Percentiles rank a stretch among this genome's conserved stretches.
These are phyloP conservation scores for Phthorimaea operculella DNA, from an alignment of 1,140 invertebrate species.

Conservation along the genomic window DNA sequence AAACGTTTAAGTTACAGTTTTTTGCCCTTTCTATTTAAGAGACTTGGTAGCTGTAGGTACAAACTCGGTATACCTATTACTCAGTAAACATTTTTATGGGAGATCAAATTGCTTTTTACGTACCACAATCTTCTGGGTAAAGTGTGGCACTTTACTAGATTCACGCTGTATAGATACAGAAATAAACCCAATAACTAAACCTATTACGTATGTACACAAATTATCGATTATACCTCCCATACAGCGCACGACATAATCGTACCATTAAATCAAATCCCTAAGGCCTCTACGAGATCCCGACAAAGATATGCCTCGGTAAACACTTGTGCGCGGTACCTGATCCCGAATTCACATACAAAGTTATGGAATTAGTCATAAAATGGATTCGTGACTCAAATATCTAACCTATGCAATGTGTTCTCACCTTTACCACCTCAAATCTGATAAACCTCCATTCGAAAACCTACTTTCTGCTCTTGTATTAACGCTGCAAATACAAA, in stretches of 20 bases:
- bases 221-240: neutral
- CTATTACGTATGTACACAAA: no score
- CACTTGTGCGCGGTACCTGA: slow-evolving; percentile 47
- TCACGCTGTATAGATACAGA: no score
- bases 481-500: slow-evolving; percentile 14
- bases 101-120: no score
- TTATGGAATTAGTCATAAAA: slow-evolving; percentile 68
- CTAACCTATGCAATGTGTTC: slow-evolving; percentile 46
- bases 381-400: slow-evolving; percentile 66
- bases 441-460: neutral
- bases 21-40: no score
- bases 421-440: slow-evolving; percentile 5
- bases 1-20: no score
- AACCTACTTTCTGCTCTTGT: slow-evolving; percentile 4
- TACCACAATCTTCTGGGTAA: no score
- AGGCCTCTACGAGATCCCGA: slow-evolving; percentile 33
- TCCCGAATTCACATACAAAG: slow-evolving; percentile 64
- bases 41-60: no score
- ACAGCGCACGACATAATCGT: slow-evolving; percentile 16
- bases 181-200: no score
- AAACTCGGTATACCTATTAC: no score
- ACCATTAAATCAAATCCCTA: slow-evolving; percentile 48
- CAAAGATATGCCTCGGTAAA: slow-evolving; percentile 52
- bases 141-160: no score
- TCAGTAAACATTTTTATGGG: no score